Conservation (phyloP, 2,888 invertebrate species). For the Phaedon cochleariae region DNA sequence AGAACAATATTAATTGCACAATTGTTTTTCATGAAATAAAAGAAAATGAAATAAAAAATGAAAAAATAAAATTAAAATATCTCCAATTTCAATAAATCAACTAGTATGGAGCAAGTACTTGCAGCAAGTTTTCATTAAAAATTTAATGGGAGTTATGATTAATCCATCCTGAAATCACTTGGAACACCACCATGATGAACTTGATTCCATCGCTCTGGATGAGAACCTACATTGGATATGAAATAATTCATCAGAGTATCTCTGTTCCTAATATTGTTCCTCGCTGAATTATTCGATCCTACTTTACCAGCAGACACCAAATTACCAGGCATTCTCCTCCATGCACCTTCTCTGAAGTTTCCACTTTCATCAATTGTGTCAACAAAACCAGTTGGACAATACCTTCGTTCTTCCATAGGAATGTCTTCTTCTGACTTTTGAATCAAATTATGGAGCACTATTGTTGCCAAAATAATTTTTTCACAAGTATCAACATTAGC, state of each 20-base stretch:
- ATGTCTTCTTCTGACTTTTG: slow-evolving; percentile 38
- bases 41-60: too few species aligned
- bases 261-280: neutral
- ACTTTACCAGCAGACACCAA: neutral
- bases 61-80: too few species aligned
- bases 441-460: slow-evolving; percentile 39
- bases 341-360: slow-evolving; percentile 1
- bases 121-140: too few species aligned
- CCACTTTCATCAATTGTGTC: slow-evolving; percentile 1
- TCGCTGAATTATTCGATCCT: slow-evolving; percentile 18
- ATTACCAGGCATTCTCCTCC: slow-evolving; percentile 2
- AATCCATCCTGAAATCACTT: too few species aligned
- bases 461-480: slow-evolving; percentile 32
- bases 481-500: slow-evolving; percentile 17
- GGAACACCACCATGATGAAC: too few species aligned
- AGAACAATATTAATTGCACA: too few species aligned
- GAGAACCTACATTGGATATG: neutral
- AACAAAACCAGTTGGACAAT: slow-evolving; percentile 17
- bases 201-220: too few species aligned
- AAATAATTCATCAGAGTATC: slow-evolving; percentile 14
- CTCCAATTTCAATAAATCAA: too few species aligned
- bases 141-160: too few species aligned
- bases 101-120: too few species aligned
- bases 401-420: slow-evolving; percentile 1
- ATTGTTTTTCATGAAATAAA: too few species aligned